Percentiles rank a stretch among this genome's conserved stretches.
Evolutionary conservation across 2,888 invertebrate species (phyloP).

Genomic region (Parasteatoda lunata): DNA sequence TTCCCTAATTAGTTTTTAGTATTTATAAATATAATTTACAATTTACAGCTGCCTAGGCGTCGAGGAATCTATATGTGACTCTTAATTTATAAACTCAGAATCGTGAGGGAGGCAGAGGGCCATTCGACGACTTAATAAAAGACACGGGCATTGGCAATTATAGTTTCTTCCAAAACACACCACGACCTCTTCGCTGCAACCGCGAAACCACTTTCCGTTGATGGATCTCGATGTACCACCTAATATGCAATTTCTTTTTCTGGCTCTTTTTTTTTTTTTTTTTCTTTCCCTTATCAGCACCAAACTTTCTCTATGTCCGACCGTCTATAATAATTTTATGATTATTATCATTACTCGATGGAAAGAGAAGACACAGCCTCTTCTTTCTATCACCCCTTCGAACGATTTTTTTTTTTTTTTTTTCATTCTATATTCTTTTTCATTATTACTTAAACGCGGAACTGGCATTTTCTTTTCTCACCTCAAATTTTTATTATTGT

Average conservation of each 20-base stretch:
- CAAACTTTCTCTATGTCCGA: slow-evolving; percentile 1
- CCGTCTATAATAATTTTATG: slow-evolving; percentile 33
- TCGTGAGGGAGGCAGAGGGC: not conserved
- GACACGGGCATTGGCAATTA: slow-evolving; percentile 47
- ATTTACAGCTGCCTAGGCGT: not conserved
- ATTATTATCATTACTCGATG: slow-evolving; percentile 38
- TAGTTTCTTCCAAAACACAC: slow-evolving; percentile 13
- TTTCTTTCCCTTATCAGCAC: slow-evolving; percentile 9
- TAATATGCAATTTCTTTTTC: slow-evolving; percentile 44
- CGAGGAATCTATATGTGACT: not conserved
- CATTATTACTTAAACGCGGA: slow-evolving; percentile 10
- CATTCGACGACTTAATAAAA: slow-evolving; percentile 58
- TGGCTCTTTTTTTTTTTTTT: not conserved
- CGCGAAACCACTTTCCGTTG: slow-evolving; percentile 43
- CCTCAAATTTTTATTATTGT: not conserved
- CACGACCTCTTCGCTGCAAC: slow-evolving; percentile 19
- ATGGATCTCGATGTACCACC: slow-evolving; percentile 33
- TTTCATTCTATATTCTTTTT: not conserved
- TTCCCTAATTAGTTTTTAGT: too few relatives aligned
- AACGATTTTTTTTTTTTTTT: not conserved
- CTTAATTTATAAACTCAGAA: not conserved
- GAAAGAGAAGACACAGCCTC: not conserved
- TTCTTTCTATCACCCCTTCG: slow-evolving; percentile 20
- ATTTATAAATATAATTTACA: too few relatives aligned
- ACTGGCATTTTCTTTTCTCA: slow-evolving; percentile 1